Percentiles rank a stretch among this genome's conserved stretches.
phyloP scores from a whole-genome alignment of 1,140 invertebrate species.

The Diabrotica virgifera region DNA sequence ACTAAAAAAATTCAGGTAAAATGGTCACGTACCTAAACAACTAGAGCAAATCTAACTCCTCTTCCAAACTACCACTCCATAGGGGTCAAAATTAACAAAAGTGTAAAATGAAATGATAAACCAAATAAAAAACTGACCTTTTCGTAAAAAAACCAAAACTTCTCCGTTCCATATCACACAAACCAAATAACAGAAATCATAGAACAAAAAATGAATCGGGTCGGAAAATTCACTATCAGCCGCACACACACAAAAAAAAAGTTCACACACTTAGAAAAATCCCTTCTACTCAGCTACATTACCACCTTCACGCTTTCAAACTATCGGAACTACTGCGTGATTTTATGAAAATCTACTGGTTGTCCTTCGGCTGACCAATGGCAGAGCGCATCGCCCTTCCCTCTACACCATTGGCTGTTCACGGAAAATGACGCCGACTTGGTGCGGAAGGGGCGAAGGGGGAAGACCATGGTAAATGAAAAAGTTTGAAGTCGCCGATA shows the following conservation, averaged over 20 bases:
- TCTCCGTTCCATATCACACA: constrained; percentile 47
- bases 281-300: constrained; percentile 11
- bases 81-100: background rate
- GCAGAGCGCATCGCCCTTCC: constrained; percentile 31
- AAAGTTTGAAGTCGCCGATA: constrained; percentile 22
- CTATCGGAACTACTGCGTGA: constrained; percentile 32
- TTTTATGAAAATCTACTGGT: constrained; percentile 29
- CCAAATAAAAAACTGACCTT: constrained; percentile 45
- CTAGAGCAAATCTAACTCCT: constrained; percentile 1
- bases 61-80: constrained; percentile 14
- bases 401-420: constrained; percentile 30
- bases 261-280: constrained; percentile 11
- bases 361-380: constrained; percentile 41
- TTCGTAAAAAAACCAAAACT: constrained; percentile 49
- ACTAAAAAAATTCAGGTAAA: constrained; percentile 5
- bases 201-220: constrained; percentile 17
- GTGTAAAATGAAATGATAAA: constrained; percentile 14
- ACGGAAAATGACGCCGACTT: constrained; percentile 37
- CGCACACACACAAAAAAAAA: constrained; percentile 12
- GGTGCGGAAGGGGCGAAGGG: constrained; percentile 6
- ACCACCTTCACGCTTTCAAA: constrained; percentile 9
- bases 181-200: constrained; percentile 38
- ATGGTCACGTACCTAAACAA: background rate
- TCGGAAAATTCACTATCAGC: constrained; percentile 25
- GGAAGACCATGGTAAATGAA: constrained; percentile 16